phyloP scores from a whole-genome alignment of 2,113 vertebrate genomes.

The Columbina picui region DNA sequence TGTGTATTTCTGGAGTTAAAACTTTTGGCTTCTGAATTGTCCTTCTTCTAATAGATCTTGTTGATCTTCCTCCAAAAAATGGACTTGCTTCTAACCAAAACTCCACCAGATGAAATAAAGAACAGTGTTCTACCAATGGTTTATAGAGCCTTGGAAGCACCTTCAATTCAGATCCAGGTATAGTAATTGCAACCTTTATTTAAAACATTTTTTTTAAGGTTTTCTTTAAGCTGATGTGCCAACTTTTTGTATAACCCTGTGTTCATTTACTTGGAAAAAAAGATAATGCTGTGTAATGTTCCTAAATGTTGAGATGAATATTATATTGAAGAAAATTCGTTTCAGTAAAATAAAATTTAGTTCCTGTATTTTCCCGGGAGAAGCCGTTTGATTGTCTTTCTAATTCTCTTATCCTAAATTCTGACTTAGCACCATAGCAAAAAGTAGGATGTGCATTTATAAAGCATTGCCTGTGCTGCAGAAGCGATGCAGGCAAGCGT shows the following conservation, averaged over 20 bases:
- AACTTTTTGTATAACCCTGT: neutral
- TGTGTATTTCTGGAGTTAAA: neutral
- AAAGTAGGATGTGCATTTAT: neutral
- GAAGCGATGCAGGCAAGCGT: neutral
- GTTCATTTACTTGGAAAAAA: neutral
- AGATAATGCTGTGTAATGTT: neutral
- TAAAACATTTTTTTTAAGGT: neutral
- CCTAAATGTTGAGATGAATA: neutral
- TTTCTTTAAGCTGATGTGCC: neutral
- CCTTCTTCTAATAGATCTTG: constrained; percentile 83
- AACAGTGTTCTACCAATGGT: constrained; percentile 95
- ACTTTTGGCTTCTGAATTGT: constrained; percentile 2
- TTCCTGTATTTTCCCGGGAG: neutral
- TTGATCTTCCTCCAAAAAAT: constrained; percentile 99
- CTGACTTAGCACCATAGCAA: neutral
- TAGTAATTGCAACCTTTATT: neutral
- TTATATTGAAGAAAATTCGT: neutral
- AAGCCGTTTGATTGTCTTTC: neutral
- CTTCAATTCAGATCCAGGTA: constrained; percentile 98
- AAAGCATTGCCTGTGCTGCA: neutral
- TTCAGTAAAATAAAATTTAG: neutral
- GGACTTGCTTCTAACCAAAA: constrained; percentile 97
- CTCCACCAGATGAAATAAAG: constrained; percentile 95
- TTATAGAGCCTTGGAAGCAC: constrained; percentile 95
- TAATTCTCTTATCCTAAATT: neutral